phyloP scores from a whole-genome alignment of 2,113 vertebrate species.

The Gasterosteus nipponicus region DNA sequence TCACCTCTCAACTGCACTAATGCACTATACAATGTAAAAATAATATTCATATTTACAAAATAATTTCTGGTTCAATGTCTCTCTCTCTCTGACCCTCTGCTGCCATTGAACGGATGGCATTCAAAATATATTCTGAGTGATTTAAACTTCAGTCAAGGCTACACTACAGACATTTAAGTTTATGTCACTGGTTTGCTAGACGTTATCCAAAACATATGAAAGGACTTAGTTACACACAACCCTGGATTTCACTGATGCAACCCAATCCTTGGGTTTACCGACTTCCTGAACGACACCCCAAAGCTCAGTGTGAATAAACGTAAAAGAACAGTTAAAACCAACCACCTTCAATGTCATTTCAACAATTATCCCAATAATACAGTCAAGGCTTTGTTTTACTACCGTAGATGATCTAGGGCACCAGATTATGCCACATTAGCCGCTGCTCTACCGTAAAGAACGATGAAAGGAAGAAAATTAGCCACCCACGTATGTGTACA shows the following conservation, averaged over 20 bases:
- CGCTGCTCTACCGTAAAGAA: slow-evolving; percentile 64
- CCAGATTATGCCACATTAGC: slow-evolving; percentile 72
- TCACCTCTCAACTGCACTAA: neutral
- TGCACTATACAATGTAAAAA: neutral
- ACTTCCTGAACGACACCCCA: slow-evolving; percentile 14
- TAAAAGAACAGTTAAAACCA: slow-evolving; percentile 57
- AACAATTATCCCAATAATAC: slow-evolving; percentile 61
- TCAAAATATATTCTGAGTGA: neutral
- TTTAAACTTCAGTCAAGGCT: neutral
- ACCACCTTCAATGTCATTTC: slow-evolving; percentile 62
- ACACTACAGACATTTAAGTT: neutral
- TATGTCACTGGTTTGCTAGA: neutral
- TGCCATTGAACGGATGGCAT: neutral
- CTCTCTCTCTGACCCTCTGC: neutral
- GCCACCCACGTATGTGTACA: slow-evolving; percentile 49
- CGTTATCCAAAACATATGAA: neutral
- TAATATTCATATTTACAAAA: neutral
- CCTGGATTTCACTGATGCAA: neutral
- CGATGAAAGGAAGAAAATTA: slow-evolving; percentile 41
- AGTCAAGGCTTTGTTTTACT: slow-evolving; percentile 66
- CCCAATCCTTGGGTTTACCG: neutral
- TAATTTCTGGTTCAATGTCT: neutral
- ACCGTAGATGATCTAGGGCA: slow-evolving; percentile 50
- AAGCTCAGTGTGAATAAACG: slow-evolving; percentile 23
- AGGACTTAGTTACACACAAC: neutral